These are phyloP conservation scores for Turnix velox DNA, from an alignment of 2,113 vertebrate species.

Conservation along the genomic window DNA sequence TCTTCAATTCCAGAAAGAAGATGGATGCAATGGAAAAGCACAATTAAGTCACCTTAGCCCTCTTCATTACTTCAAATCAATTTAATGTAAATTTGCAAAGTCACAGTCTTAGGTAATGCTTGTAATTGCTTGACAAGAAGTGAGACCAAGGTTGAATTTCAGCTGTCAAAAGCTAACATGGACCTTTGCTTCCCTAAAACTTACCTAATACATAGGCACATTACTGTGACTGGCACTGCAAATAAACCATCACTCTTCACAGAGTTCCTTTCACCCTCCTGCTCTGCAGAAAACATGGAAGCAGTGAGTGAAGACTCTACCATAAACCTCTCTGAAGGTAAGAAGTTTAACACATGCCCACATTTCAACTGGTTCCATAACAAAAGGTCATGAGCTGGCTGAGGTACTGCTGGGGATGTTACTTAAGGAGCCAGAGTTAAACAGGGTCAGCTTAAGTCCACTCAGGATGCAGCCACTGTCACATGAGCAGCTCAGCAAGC, in stretches of 20 bases:
- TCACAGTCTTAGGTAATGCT: background rate
- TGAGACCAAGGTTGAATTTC: background rate
- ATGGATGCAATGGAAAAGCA: background rate
- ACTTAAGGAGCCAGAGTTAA: background rate
- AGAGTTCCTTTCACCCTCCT: background rate
- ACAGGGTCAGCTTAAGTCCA: background rate
- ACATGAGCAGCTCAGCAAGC: background rate
- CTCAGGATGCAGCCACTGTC: background rate
- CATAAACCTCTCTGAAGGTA: background rate
- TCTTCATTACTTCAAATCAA: background rate
- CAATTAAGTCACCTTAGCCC: background rate
- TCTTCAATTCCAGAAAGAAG: conserved; percentile 34
- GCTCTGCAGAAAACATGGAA: background rate
- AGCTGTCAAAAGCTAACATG: background rate
- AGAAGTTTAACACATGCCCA: background rate
- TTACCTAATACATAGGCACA: background rate
- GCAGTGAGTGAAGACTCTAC: background rate
- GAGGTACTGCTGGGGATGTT: background rate
- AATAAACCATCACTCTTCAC: background rate
- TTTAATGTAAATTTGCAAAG: background rate
- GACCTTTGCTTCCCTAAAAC: background rate
- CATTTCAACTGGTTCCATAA: background rate
- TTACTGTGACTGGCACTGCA: background rate
- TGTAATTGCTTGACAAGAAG: background rate
- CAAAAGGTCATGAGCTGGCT: background rate